A percentile compares a stretch with the other conserved stretches of the same genome.
Evolutionary conservation across 64 coral and sea anemone genomes (phyloP).

Genomic region (Astreopora myriophthalma): DNA sequence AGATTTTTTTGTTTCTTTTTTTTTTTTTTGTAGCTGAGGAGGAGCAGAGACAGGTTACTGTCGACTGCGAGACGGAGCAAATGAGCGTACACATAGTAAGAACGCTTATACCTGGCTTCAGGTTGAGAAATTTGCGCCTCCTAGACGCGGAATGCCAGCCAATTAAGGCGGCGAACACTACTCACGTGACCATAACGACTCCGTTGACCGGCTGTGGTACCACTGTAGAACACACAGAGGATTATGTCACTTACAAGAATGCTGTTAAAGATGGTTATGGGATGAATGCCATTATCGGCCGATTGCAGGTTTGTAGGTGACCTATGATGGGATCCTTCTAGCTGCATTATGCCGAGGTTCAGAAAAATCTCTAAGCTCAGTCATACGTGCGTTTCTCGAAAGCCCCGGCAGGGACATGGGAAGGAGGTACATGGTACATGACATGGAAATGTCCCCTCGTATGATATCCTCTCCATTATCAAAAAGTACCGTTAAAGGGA

Average conservation of each 20-base stretch:
- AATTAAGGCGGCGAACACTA: conserved; percentile 1
- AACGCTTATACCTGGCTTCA: conserved; percentile 1
- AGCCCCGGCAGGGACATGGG: too few relatives aligned
- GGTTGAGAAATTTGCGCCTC: not conserved
- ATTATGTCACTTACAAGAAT: conserved; percentile 14
- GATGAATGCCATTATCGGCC: not conserved
- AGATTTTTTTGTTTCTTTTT: too few relatives aligned
- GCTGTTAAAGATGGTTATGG: conserved; percentile 1
- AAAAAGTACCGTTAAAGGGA: too few relatives aligned
- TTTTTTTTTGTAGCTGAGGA: not conserved
- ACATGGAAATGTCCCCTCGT: too few relatives aligned
- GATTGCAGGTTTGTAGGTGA: conserved; percentile 27
- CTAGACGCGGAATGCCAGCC: conserved; percentile 1
- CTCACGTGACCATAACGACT: not conserved
- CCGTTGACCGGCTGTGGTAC: conserved; percentile 35
- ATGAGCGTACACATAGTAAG: conserved; percentile 6
- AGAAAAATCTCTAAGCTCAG: too few relatives aligned
- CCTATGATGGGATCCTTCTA: not conserved
- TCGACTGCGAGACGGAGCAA: not conserved
- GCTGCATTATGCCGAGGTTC: too few relatives aligned
- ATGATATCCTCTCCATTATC: too few relatives aligned
- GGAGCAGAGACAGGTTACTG: not conserved
- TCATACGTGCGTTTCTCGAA: too few relatives aligned
- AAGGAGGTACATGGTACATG: too few relatives aligned
- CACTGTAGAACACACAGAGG: not conserved